These are phyloP conservation scores for Chondrilla cf. caribensis DNA, from an alignment of 37 sponge, comb jelly and placozoan genomes.

Conservation along the genomic window DNA sequence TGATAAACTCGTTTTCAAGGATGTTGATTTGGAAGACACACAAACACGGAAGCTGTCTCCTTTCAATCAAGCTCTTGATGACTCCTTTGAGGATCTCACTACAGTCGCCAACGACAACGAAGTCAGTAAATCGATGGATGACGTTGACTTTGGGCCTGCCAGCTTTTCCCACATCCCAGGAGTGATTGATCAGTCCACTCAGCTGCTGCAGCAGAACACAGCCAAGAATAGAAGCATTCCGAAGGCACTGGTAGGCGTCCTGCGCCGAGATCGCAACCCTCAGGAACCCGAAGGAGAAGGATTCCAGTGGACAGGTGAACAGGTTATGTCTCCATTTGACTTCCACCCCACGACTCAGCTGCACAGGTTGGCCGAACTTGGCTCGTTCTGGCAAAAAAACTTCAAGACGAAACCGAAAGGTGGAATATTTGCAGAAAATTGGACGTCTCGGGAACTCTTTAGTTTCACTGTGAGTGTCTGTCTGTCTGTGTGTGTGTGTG, in stretches of 20 bases:
- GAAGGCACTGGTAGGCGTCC: neutral
- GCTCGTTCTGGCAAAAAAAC: neutral
- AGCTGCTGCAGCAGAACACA: neutral
- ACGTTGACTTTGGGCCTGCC: constrained; percentile 19
- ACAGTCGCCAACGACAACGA: neutral
- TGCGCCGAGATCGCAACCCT: neutral
- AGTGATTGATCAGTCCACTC: neutral
- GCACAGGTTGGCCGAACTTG: constrained; percentile 42
- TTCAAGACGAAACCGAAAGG: neutral
- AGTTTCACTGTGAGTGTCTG: constrained; percentile 13
- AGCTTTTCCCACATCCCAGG: neutral
- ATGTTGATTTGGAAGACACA: neutral
- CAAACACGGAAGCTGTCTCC: neutral
- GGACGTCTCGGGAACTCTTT: neutral
- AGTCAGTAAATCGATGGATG: neutral
- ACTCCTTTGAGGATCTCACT: constrained; percentile 25
- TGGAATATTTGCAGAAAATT: neutral
- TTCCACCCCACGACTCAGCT: constrained; percentile 20
- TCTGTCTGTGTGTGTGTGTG: no score
- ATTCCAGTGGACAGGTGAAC: constrained; percentile 33
- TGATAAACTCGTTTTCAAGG: neutral
- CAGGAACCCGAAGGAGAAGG: constrained; percentile 1
- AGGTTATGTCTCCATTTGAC: constrained; percentile 46
- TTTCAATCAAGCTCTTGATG: neutral
- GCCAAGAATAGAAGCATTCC: neutral